Base-by-base conservation (phyloP, 2,888 invertebrate species). In the Scotopteryx bipunctaria region DNA sequence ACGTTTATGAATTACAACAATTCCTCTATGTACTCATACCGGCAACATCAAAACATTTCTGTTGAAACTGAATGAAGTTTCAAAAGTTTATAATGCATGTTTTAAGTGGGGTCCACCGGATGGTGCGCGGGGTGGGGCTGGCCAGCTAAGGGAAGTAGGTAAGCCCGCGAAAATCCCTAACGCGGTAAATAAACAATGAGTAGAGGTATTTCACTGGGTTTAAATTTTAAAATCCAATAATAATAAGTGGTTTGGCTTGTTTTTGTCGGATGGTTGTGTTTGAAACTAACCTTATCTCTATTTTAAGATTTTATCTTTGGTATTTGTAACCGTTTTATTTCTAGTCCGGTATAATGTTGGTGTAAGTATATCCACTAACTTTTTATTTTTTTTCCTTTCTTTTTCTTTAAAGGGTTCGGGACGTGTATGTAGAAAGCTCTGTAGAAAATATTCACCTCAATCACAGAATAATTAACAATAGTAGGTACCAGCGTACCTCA, bases 101-200 rank as follows among this genome's bases (percentile, higher is more conserved):
- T 77, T 74, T 66, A 71, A 72, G 68, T 67, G 60, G 66, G 64
- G 60, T 63, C 61, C 60, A 25, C 42, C 46, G 57, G 57, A 38
- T 42, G 41, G 57, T 53, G 61, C 65, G 57, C 50, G 57, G 62
- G 63, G 58, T 54, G 59, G 66, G 57, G 2, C 71, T 13, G 15
- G 11, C 36, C 9, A 37, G 41, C 67, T 63, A 64, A 64, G 60
- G 66, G 59, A 64, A 67, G 63, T 66, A n/a, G 59, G 55, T 64
- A 70, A 69, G 63, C 67, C 67, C 57, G 63, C 55, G 67, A 64
- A 73, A 71, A 75, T 71, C 71, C 76, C 72, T 61, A 72, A 71
- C 67, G 66, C 64, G 64, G 64, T 79, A 73, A 79, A 81, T 81
- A 69, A 62, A 73, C 66, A 78, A 78, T 78, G 76, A 77, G 68